A percentile compares a stretch with the other conserved stretches of the same genome.
Evolutionary conservation across 2,888 invertebrate species (phyloP).

Genomic region (Conops quadrifasciatus): DNA sequence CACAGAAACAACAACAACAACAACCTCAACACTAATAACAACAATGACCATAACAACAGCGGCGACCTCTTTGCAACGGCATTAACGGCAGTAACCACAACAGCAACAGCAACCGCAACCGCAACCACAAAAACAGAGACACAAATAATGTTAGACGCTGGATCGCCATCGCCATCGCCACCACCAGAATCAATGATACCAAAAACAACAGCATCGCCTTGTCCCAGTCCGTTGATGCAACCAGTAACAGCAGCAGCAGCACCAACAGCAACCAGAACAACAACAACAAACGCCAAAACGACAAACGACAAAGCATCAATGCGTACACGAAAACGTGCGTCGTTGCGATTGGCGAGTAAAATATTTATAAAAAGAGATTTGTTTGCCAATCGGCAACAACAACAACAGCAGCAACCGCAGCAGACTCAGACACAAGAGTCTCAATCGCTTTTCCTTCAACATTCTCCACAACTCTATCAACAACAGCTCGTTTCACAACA

Average conservation of each 20-base stretch:
- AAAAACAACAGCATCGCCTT: neutral
- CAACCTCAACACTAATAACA: neutral
- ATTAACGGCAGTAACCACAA: neutral
- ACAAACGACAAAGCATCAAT: conserved; percentile 5
- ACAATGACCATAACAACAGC: conserved; percentile 8
- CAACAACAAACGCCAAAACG: neutral
- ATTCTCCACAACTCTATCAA: conserved; percentile 7
- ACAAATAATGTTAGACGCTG: neutral
- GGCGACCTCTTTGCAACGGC: neutral
- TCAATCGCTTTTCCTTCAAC: conserved; percentile 10
- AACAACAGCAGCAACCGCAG: neutral
- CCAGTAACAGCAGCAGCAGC: neutral
- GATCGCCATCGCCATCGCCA: conserved; percentile 4
- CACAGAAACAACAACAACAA: neutral
- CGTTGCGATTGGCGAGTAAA: conserved; percentile 26
- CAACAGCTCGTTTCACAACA: conserved; percentile 15
- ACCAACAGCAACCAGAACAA: conserved; percentile 3
- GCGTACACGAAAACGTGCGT: conserved; percentile 19
- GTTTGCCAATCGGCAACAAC: conserved; percentile 20
- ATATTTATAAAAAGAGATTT: conserved; percentile 31
- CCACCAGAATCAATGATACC: conserved; percentile 9
- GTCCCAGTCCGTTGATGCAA: neutral
- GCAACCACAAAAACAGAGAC: conserved; percentile 17
- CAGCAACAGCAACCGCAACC: neutral
- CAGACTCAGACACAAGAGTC: neutral